A percentile compares a stretch with the other conserved stretches of the same genome.
phyloP scores from a whole-genome alignment of 2,888 invertebrate genomes.

The Ophioninae sp. region DNA sequence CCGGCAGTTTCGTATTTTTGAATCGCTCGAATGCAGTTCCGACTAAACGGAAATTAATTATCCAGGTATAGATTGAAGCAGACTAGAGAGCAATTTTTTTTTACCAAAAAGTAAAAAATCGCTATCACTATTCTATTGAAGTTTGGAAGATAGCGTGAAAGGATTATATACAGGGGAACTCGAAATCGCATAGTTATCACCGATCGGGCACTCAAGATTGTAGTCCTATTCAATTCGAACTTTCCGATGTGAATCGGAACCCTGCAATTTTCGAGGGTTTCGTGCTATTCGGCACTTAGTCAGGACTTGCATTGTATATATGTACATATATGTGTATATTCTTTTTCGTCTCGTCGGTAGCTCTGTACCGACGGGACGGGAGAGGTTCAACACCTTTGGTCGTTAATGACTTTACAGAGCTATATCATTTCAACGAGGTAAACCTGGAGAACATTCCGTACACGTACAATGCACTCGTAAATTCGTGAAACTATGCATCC shows the following conservation, averaged over 20 bases:
- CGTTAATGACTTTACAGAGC: constrained; percentile 74
- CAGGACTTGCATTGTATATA: constrained; percentile 16
- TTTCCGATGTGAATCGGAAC: constrained; percentile 74
- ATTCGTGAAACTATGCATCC: constrained; percentile 44
- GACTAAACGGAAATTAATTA: neutral
- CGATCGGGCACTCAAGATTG: constrained; percentile 72
- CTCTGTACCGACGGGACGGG: constrained; percentile 63
- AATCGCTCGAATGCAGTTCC: neutral
- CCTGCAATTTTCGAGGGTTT: constrained; percentile 72
- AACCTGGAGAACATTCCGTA: constrained; percentile 68
- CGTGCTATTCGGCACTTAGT: constrained; percentile 76
- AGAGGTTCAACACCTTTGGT: constrained; percentile 60
- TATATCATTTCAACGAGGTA: constrained; percentile 64
- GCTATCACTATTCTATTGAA: constrained; percentile 20
- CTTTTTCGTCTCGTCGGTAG: constrained; percentile 58
- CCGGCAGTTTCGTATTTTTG: neutral
- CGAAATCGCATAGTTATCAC: constrained; percentile 55
- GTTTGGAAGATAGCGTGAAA: constrained; percentile 14
- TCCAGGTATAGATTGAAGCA: neutral
- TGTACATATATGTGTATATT: neutral
- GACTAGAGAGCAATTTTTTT: neutral
- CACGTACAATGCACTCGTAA: constrained; percentile 51
- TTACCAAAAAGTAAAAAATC: neutral
- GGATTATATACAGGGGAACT: neutral
- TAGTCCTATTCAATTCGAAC: constrained; percentile 74